These are phyloP conservation scores for Uloborus diversus DNA, from an alignment of 1,140 invertebrate species.

Conservation along the genomic window DNA sequence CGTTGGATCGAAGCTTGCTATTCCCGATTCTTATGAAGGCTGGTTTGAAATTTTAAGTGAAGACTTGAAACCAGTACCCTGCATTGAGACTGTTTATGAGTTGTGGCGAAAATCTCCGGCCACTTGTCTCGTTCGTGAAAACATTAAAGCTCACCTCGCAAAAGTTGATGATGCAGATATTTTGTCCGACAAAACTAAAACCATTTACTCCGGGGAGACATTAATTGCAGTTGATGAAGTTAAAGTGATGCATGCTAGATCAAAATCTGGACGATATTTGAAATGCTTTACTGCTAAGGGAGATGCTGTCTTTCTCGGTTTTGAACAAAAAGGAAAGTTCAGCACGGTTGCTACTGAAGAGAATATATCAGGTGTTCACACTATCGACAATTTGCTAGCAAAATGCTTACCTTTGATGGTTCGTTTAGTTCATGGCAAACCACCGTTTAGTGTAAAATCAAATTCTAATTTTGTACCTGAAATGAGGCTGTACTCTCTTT, in stretches of 20 bases:
- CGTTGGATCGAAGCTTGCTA: slow-evolving; percentile 82
- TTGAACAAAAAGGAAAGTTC: slow-evolving; percentile 89
- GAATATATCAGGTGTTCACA: slow-evolving; percentile 91
- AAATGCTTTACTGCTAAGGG: slow-evolving; percentile 86
- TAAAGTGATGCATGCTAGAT: slow-evolving; percentile 68
- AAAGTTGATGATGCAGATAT: slow-evolving; percentile 70
- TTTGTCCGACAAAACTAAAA: slow-evolving; percentile 76
- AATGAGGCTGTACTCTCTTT: slow-evolving; percentile 81
- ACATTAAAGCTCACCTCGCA: slow-evolving; percentile 77
- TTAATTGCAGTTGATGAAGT: slow-evolving; percentile 78
- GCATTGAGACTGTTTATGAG: slow-evolving; percentile 87
- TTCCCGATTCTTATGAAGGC: slow-evolving; percentile 89
- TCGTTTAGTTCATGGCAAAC: slow-evolving; percentile 85
- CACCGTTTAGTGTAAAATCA: slow-evolving; percentile 74
- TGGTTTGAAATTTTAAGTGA: slow-evolving; percentile 94
- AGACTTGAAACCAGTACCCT: slow-evolving; percentile 86
- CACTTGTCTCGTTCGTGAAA: slow-evolving; percentile 84
- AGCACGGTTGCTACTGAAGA: slow-evolving; percentile 88
- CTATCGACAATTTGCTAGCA: slow-evolving; percentile 78
- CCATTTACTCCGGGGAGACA: slow-evolving; percentile 80
- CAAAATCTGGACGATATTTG: slow-evolving; percentile 72
- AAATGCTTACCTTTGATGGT: slow-evolving; percentile 91
- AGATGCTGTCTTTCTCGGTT: slow-evolving; percentile 80
- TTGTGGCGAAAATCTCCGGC: slow-evolving; percentile 80
- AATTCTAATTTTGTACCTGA: slow-evolving; percentile 79